phyloP scores from a whole-genome alignment of 2,888 invertebrate genomes.

The Cremastinae sp. region DNA sequence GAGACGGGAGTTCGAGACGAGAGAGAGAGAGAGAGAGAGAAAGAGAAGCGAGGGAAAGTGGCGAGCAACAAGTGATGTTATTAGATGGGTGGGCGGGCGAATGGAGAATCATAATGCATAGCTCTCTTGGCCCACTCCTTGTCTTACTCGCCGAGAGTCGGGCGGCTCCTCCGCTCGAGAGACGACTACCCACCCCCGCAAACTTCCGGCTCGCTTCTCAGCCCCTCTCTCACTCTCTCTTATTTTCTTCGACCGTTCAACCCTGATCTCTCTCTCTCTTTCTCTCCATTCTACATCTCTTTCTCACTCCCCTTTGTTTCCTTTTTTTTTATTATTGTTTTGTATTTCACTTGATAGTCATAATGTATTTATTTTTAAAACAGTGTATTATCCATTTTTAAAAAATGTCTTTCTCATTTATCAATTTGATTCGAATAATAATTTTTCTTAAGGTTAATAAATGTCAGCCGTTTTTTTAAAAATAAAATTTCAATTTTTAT shows the following conservation, averaged over 20 bases:
- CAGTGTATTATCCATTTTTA: no score
- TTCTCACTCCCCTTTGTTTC: background rate
- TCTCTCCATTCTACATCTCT: conserved; percentile 45
- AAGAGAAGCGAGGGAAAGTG: conserved; percentile 42
- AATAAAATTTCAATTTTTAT: background rate
- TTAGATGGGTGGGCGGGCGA: conserved; percentile 75
- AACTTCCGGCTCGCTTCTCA: conserved; percentile 57
- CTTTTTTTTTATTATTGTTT: background rate
- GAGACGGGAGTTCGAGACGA: conserved; percentile 43
- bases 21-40: conserved; percentile 47
- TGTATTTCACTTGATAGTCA: background rate
- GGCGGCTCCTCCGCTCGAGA: conserved; percentile 21
- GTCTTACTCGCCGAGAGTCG: conserved; percentile 67
- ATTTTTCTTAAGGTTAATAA: no score
- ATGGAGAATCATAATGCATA: conserved; percentile 79
- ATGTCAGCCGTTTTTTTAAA: no score
- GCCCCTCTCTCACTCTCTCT: conserved; percentile 25
- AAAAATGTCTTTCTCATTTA: no score
- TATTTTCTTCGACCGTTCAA: conserved; percentile 36
- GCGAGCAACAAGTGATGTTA: conserved; percentile 79
- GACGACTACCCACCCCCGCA: conserved; percentile 52
- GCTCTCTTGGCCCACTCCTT: conserved; percentile 75
- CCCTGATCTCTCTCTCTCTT: conserved; percentile 31
- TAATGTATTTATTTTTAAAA: conserved; percentile 21
- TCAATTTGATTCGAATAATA: no score